Evolutionary conservation across 2,888 invertebrate genomes (phyloP).

Genomic region (Dasypogon diadema): DNA sequence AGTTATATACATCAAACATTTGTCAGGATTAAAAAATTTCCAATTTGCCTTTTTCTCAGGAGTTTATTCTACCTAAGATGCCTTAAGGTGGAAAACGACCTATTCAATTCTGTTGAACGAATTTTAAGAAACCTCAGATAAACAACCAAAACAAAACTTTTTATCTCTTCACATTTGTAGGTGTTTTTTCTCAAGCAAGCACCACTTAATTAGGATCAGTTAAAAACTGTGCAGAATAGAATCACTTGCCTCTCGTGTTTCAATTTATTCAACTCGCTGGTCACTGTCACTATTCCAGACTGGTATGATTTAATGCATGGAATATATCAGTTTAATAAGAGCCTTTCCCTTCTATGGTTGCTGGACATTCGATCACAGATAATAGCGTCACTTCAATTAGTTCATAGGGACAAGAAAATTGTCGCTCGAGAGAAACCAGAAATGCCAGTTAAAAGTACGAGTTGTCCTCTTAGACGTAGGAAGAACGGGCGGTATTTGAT

Average conservation of each 20-base stretch:
- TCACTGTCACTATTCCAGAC: background rate
- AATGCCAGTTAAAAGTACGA: background rate
- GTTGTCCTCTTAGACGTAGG: background rate
- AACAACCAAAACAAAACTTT: no score
- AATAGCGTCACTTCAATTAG: constrained; percentile 47
- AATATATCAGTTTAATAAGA: background rate
- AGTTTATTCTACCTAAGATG: no score
- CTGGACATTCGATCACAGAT: constrained; percentile 25
- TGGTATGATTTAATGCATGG: constrained; percentile 7
- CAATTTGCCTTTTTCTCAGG: no score
- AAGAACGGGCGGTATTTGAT: background rate
- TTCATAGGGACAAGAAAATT: constrained; percentile 29
- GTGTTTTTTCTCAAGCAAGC: no score
- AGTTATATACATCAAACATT: no score
- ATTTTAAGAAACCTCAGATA: no score
- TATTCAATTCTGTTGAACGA: no score
- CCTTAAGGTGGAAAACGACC: no score
- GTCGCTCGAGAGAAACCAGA: constrained; percentile 2
- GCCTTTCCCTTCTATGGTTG: constrained; percentile 11
- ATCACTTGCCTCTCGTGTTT: background rate
- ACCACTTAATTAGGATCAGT: background rate
- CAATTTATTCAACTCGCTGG: background rate
- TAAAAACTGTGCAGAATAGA: background rate
- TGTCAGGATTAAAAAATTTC: no score
- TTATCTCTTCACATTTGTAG: no score